Evolutionary conservation across 1,140 invertebrate genomes (phyloP).

Genomic region (Drosophila ananassae): DNA sequence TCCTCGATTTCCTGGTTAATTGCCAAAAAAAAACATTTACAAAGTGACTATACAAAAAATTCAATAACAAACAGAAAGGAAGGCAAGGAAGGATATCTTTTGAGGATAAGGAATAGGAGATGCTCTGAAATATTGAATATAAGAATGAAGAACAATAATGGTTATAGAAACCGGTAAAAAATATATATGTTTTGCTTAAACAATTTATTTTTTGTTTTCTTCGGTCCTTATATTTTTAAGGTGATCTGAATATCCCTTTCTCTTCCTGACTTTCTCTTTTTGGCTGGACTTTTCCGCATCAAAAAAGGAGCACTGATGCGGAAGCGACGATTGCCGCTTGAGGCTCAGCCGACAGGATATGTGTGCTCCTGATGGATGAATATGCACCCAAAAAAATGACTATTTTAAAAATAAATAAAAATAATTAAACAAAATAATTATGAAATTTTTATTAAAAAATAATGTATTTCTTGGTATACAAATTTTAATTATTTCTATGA

Average conservation of each 20-base stretch:
- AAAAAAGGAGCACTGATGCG: constrained; percentile 76
- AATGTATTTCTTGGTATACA: no score
- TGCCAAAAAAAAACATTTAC: constrained; percentile 52
- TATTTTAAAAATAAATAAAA: not conserved
- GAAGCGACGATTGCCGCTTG: constrained; percentile 73
- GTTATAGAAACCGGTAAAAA: no score
- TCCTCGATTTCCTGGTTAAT: constrained; percentile 44
- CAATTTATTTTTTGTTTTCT: not conserved
- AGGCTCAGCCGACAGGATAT: constrained; percentile 48
- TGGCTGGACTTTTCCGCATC: constrained; percentile 18
- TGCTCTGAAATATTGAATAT: constrained; percentile 8
- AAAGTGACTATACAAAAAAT: constrained; percentile 68
- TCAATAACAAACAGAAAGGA: constrained; percentile 36
- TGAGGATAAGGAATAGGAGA: not conserved
- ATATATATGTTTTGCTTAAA: no score
- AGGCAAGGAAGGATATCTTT: not conserved
- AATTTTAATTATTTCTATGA: not conserved
- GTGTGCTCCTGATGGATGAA: constrained; percentile 42
- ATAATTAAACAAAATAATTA: not conserved
- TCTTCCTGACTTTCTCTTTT: constrained; percentile 12
- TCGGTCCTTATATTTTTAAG: not conserved
- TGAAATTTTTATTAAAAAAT: not conserved
- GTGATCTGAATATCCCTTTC: not conserved
- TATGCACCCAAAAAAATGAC: constrained; percentile 2
- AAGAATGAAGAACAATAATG: no score